Evolutionary conservation across 1,140 invertebrate species (phyloP).

Genomic region (Dreissena rostriformis): DNA sequence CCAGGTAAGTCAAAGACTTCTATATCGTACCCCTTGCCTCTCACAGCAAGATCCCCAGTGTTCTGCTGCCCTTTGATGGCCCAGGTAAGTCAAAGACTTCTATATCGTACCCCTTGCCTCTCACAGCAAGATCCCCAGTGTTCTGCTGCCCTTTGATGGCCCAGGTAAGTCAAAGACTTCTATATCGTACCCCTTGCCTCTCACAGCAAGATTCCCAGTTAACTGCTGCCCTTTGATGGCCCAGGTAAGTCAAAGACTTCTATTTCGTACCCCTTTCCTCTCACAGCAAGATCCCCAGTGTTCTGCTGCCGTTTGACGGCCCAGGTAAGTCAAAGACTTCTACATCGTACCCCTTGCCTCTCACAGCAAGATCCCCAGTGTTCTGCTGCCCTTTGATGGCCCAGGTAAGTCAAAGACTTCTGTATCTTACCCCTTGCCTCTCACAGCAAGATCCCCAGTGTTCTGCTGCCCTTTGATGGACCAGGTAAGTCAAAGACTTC

Average conservation of each 20-base stretch:
- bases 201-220: slow-evolving; percentile 87
- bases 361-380: slow-evolving; percentile 87
- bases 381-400: slow-evolving; percentile 87
- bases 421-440: slow-evolving; percentile 94
- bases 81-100: slow-evolving; percentile 92
- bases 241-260: slow-evolving; percentile 92
- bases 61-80: slow-evolving; percentile 87
- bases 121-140: slow-evolving; percentile 87
- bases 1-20: slow-evolving; percentile 92
- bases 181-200: slow-evolving; percentile 94
- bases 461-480: slow-evolving; percentile 87
- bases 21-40: slow-evolving; percentile 94
- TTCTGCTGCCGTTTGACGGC: slow-evolving; percentile 87
- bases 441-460: slow-evolving; percentile 87
- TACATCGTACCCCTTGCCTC: slow-evolving; percentile 94
- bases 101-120: slow-evolving; percentile 94
- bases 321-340: slow-evolving; percentile 94
- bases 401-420: slow-evolving; percentile 92
- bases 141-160: slow-evolving; percentile 87
- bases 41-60: slow-evolving; percentile 87
- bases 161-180: slow-evolving; percentile 92
- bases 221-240: slow-evolving; percentile 87
- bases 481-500: slow-evolving; percentile 92
- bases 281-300: slow-evolving; percentile 87
- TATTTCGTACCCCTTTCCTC: slow-evolving; percentile 94